Evolutionary conservation across 2,113 vertebrate species (phyloP), one percentile per base, ranked within the genome.

Genomic region (Aepyceros melampus): DNA sequence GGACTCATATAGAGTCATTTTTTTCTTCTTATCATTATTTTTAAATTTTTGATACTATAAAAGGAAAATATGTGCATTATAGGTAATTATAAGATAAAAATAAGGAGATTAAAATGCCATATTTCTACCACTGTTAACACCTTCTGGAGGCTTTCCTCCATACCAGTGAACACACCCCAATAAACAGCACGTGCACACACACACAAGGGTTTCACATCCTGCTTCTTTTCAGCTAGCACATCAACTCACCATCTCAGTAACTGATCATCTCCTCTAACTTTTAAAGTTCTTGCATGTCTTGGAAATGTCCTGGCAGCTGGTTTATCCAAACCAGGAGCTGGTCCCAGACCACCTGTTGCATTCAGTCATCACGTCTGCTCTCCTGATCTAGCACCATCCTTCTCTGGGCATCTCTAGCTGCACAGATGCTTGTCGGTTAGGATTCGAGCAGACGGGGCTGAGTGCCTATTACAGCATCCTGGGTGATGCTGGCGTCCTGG

Each of bases 61-160:
- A 84, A 27, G 27, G 36, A 36, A 90, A 81, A 92, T 27, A 29
- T 58, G 25, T n/a, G 36, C 14, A 21, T 89, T 49, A 1, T 17
- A 49, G 27, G 27, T 86, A 94, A 87, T 45, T 89, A 58, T 49
- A 74, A 92, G 27, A 43, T 92, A 53, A 79, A 94, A 92, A 71
- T n/a, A 84, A 62, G 33, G 23, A 62, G 78, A 85, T 86, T 76
- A 91, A 56, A 45, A 17, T 47, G 56, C 47, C 17, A 9, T 45
- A 40, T 58, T 89, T n/a, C 78, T 74, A 51, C 31, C 33, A 47
- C 55, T 49, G 31, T 53, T 82, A 76, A 89, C 21, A 43, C 51
- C 87, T 91, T 29, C 51, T 71, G 89, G 87, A 94, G 79, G 5
- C 23, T 47, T 67, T 79, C 47, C 45, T 74, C 53, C 19, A 1